Base-by-base conservation (phyloP, 1,140 invertebrate species). In the Drosophila subpulchrella region DNA sequence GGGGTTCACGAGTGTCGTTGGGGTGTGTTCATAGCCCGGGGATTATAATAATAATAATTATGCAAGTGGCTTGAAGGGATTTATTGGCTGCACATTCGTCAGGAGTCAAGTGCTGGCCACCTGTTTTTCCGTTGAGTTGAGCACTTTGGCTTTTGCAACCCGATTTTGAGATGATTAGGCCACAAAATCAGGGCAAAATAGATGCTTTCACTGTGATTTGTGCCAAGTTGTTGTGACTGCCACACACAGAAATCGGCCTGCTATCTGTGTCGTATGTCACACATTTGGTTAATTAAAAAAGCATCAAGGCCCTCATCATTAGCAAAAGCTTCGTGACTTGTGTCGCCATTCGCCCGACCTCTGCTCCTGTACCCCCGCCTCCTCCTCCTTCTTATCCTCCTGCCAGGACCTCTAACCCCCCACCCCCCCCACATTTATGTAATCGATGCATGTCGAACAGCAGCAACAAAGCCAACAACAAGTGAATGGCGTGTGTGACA, bases 361-460 rank as follows among this genome's bases (percentile, higher is more conserved):
- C 41, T 53, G 41, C 58, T 55, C 39, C 59, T 7, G 60, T 34
- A 32, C 32, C 36, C 53, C 11, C 17, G 24, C 30, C 10, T 41
- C 32, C 34, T 24, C 42, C 38, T 20, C 20, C 20, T 0, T 20
- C 20, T 20, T 20, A 20, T 20, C 53, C 20, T 47, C 62, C 20
- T 12, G 6, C 34, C 55, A 12, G 62, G 41, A 20, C 12, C 34
- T 13, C 11, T 34, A 12, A 6, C 41, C 10, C 42, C 66, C 12
- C 32, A n/a, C n/a, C 13, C 15, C 39, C 11, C 46, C 55, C 58
- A 27, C 80, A 48, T 78, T 75, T 89, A 89, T 89, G 84, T 89
- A 89, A 89, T 89, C 84, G 84, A 89, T 90, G 83, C 79, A 89
- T 89, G 84, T 90, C 80, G 81, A 89, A 89, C 84, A 89, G 80